A percentile compares a stretch with the other conserved stretches of the same genome.
Conservation (phyloP, 2,888 invertebrate species). For the Ditula angustiorana region DNA sequence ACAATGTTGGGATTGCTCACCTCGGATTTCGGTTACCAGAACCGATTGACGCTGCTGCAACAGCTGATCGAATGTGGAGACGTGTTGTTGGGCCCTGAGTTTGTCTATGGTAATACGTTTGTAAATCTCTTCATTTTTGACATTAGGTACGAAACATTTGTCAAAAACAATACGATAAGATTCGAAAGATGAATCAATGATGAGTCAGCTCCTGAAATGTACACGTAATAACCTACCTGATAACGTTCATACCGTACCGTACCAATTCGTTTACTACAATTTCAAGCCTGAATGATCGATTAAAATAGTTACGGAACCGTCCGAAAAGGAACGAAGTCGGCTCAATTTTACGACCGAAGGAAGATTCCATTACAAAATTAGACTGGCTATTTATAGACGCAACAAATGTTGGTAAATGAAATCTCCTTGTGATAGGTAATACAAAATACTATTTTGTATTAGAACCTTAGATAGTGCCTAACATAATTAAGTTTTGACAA, state of each 20-base stretch:
- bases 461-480: not conserved
- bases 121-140: not conserved
- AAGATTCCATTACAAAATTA: conserved; percentile 35
- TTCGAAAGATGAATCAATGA: conserved; percentile 22
- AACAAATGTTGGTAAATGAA: conserved; percentile 31
- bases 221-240: not conserved
- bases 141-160: no score
- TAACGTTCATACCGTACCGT: not conserved
- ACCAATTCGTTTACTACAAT: conserved; percentile 11
- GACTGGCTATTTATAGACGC: conserved; percentile 30
- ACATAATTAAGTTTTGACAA: no score
- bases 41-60: conserved; percentile 71
- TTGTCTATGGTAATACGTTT: conserved; percentile 64
- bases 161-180: no score
- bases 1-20: conserved; percentile 77
- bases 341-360: conserved; percentile 35
- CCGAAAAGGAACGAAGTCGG: conserved; percentile 28
- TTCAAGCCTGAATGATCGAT: conserved; percentile 13
- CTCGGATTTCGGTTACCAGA: conserved; percentile 76
- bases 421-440: conserved; percentile 5
- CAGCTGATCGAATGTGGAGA: conserved; percentile 79
- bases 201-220: conserved; percentile 18
- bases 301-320: conserved; percentile 16
- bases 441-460: not conserved
- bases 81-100: conserved; percentile 66